Base-by-base conservation (phyloP, 2,113 vertebrate species). In the Syrmaticus mikado region DNA sequence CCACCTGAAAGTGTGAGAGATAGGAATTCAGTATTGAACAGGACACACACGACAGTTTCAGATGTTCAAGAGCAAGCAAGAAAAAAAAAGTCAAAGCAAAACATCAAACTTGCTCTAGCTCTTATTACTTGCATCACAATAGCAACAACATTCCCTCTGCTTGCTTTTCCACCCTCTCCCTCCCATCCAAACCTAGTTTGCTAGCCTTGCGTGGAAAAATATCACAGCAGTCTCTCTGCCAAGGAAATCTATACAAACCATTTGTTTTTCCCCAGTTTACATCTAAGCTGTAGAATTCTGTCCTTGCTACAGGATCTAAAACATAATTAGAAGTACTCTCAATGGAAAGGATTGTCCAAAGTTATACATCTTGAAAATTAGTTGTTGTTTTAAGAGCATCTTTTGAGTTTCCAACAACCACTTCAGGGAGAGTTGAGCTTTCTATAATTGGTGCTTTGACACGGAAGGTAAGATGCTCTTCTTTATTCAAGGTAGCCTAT, bases 1-100 rank as follows among this genome's bases (percentile, higher is more conserved):
- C 99, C 99, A 99, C 99, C 99, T 99, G 98, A 97, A 98, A 97
- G 97, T 98, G 98, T 97, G 98, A 99, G 98, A 99, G 98, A 98
- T 93, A 99, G 97, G 94, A 97, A 89, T 98, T 98, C 98, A 98
- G 97, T 98, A 97, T 92, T 96, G 95, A 89, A 94, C 93, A 96
- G 93, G 96, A 96, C 95, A 97, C 82, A 93, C 87, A 78, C 79
- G 76, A 98, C 97, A 98, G 97, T 95, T 96, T 96, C 92, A 97
- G 91, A 97, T 92, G 91, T 92, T 96, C 92, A 97, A 84, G 94
- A 97, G 85, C 86, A 91, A 97, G 92, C 89, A 94, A 94, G 79
- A 58, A 53, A 53, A 28, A 53, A 91, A 85, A 85, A 89, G 85
- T 58, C 76, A 95, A 90, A 95, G 90, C 90, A 83, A 78, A 94